phyloP scores from a whole-genome alignment of 37 sponge, comb jelly and placozoan genomes.

The Aplysina aerophoba region DNA sequence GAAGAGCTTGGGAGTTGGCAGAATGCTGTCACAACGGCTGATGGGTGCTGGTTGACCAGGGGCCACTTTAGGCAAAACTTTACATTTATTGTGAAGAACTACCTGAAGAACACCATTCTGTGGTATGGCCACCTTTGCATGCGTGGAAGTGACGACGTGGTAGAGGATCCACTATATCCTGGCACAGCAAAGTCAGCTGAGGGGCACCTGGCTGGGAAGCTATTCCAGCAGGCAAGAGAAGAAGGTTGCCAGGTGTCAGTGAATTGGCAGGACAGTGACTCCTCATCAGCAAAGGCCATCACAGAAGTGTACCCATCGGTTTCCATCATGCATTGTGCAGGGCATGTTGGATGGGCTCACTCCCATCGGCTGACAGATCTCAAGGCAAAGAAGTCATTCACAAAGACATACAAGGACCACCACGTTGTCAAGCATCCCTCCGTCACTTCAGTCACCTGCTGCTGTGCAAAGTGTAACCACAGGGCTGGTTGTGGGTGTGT shows the following conservation, averaged over 20 bases:
- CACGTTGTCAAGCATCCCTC: constrained; percentile 22
- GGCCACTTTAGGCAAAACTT: constrained; percentile 30
- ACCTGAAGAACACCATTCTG: constrained; percentile 22
- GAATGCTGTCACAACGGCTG: constrained; percentile 31
- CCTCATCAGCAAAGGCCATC: constrained; percentile 7
- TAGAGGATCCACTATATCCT: constrained; percentile 9
- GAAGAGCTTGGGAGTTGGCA: constrained; percentile 1
- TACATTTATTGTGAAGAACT: constrained; percentile 34
- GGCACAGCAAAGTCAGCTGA: constrained; percentile 45
- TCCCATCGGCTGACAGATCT: background rate
- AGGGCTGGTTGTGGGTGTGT: constrained; percentile 43
- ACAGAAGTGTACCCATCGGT: constrained; percentile 11
- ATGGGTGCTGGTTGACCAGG: constrained; percentile 36
- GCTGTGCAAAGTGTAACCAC: constrained; percentile 28
- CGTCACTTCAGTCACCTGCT: constrained; percentile 11
- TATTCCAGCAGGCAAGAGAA: background rate
- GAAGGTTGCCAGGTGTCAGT: constrained; percentile 14
- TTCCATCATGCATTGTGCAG: constrained; percentile 46
- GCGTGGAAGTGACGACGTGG: constrained; percentile 17
- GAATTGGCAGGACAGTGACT: constrained; percentile 43
- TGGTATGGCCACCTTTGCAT: constrained; percentile 35
- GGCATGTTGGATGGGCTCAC: constrained; percentile 45
- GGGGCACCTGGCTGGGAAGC: background rate
- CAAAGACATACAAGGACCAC: background rate
- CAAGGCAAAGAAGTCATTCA: background rate